Evolutionary conservation across 2,113 vertebrate genomes (phyloP), one percentile per base, ranked within the genome.

Genomic region (Crotalus viridis): DNA sequence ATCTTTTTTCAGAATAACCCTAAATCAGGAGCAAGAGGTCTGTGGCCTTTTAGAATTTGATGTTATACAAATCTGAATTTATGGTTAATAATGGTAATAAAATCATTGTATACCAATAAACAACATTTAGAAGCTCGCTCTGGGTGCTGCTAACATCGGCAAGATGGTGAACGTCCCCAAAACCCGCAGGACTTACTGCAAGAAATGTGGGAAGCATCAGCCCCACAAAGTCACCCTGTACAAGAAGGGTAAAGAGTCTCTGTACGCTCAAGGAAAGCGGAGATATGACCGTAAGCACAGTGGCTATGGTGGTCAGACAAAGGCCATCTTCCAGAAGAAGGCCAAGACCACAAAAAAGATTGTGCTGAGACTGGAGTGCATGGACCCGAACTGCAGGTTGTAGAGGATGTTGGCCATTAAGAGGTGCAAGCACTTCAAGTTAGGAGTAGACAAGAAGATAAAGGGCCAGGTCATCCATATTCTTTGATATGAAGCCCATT

Each of bases 401-500:
- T 99, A 99, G 98, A 98, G 99, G 96, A 99, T 99, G 99, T 97
- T 99, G 97, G 98, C 99, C 26, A 99, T 99, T 96, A 99, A 99
- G 97, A 98, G 99, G 96, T 99, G 99, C 97, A 99, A 99, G 96
- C 99, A 99, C 97, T 99, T 99, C 93, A 99, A 99, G 95, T 97
- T 99, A 97, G 99, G 99, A 97, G 99, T 99, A 96, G 99, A 99
- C 98, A 99, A 99, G 98, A 99, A 99, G 98, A 99, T 99, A 99
- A 99, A 99, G 99, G 99, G 46, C 46, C 46, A 46, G 46, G 46
- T 46, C 46, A 46, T 46, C 46, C 4, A 46, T 46, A 46, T 46
- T 46, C 46, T 46, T 46, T 46, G 46, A 46, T 46, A 46, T 46
- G 46, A 0, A 46, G 4, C 46, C 46, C 46, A 46, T 46, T 46